Percentiles rank a stretch among this genome's conserved stretches.
Conservation (phyloP, 1,140 invertebrate species). For the Oryctes rhinoceros region DNA sequence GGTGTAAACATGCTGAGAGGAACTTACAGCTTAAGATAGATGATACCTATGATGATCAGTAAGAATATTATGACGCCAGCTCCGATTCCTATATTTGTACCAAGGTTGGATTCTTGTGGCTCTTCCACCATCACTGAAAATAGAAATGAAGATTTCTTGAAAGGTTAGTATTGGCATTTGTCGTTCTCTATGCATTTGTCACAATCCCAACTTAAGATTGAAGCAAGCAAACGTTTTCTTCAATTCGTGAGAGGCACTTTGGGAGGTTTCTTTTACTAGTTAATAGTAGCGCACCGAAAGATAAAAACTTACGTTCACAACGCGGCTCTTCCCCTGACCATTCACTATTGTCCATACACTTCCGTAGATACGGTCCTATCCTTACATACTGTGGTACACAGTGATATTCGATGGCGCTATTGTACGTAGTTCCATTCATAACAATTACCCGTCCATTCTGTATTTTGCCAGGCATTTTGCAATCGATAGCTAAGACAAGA, state of each 20-base stretch:
- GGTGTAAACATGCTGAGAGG: not conserved
- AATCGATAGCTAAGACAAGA: constrained; percentile 77
- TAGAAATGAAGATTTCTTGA: constrained; percentile 37
- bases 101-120: constrained; percentile 75
- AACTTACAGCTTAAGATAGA: constrained; percentile 81
- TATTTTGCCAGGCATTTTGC: constrained; percentile 78
- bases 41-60: constrained; percentile 76
- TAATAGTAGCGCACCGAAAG: too few relatives aligned
- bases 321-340: constrained; percentile 86
- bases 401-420: constrained; percentile 85
- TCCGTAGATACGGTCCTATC: constrained; percentile 81
- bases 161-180: too few relatives aligned
- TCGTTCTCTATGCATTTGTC: too few relatives aligned
- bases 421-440: constrained; percentile 85
- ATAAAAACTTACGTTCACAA: constrained; percentile 69
- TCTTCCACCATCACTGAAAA: constrained; percentile 68
- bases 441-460: constrained; percentile 88
- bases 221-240: too few relatives aligned
- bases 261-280: too few relatives aligned
- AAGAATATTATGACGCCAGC: constrained; percentile 80
- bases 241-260: too few relatives aligned
- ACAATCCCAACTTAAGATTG: too few relatives aligned
- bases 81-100: constrained; percentile 80
- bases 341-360: constrained; percentile 80
- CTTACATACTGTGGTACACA: constrained; percentile 86